phyloP scores from a whole-genome alignment of 1,140 invertebrate genomes.

The Brachionus koreanus region DNA sequence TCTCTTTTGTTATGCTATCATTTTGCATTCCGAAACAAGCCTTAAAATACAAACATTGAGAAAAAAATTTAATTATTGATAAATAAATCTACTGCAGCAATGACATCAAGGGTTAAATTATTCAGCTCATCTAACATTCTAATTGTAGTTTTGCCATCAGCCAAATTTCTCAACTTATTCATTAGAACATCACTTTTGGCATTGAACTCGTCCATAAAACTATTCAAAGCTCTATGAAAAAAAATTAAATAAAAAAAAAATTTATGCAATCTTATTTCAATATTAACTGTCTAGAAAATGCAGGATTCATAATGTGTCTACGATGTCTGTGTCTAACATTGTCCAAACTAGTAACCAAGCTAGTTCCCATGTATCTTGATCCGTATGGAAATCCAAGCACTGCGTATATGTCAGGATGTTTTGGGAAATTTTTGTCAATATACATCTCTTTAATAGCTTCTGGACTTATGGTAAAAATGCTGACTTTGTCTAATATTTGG shows the following conservation, averaged over 20 bases:
- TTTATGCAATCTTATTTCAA: not conserved
- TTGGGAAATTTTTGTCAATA: slow-evolving; percentile 17
- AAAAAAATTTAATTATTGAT: not conserved
- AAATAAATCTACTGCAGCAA: not conserved
- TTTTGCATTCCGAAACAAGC: slow-evolving; percentile 4
- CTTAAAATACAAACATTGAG: not conserved
- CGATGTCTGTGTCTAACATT: not conserved
- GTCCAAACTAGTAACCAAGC: slow-evolving; percentile 10
- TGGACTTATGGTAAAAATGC: not conserved
- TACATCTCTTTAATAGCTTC: slow-evolving; percentile 31
- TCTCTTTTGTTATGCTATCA: not conserved
- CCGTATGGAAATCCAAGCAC: not conserved
- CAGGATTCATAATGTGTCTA: slow-evolving; percentile 4
- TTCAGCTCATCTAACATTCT: slow-evolving; percentile 32
- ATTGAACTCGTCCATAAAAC: slow-evolving; percentile 29
- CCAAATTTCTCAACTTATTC: not conserved
- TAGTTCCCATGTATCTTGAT: slow-evolving; percentile 5
- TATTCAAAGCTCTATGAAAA: not conserved
- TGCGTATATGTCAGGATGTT: not conserved
- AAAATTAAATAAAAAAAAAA: not conserved
- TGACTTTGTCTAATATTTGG: slow-evolving; percentile 39
- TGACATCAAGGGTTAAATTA: slow-evolving; percentile 18
- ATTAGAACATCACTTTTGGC: slow-evolving; percentile 11
- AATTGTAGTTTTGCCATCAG: not conserved
- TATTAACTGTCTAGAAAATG: slow-evolving; percentile 23